A percentile compares a stretch with the other conserved stretches of the same genome.
These are phyloP conservation scores for Eospalax fontanierii DNA, from an alignment of 2,797 vertebrate genomes.

Conservation along the genomic window DNA sequence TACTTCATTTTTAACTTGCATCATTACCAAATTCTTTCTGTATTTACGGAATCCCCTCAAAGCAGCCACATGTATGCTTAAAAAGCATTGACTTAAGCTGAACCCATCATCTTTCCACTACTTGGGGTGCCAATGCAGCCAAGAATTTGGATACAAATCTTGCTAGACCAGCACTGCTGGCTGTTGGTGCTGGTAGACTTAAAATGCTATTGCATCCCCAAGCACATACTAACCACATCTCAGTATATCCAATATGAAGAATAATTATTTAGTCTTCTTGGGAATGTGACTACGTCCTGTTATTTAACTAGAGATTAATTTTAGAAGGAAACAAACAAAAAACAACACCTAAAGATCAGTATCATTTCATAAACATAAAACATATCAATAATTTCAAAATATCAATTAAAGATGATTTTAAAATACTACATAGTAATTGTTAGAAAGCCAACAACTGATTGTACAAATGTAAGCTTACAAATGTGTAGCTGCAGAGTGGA, in stretches of 20 bases:
- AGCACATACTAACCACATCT: background rate
- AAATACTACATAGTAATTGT: background rate
- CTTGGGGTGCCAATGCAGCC: background rate
- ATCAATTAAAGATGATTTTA: background rate
- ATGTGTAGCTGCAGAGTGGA: background rate
- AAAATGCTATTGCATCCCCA: background rate
- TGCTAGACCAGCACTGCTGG: background rate
- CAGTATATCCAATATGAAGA: conserved; percentile 18
- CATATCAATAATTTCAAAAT: background rate
- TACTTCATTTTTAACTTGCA: background rate
- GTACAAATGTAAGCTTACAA: background rate
- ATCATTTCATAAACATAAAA: conserved; percentile 7
- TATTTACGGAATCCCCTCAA: background rate
- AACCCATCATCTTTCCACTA: background rate
- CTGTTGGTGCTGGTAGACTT: background rate
- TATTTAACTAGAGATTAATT: conserved; percentile 26
- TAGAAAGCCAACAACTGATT: background rate
- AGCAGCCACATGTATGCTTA: background rate
- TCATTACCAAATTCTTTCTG: background rate
- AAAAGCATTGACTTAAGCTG: background rate
- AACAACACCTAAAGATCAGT: background rate
- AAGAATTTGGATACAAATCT: background rate
- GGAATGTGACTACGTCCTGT: background rate
- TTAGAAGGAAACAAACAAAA: conserved; percentile 31
- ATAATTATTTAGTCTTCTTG: background rate